Evolutionary conservation across 2,888 invertebrate species (phyloP).

Genomic region (Heliconius sara): DNA sequence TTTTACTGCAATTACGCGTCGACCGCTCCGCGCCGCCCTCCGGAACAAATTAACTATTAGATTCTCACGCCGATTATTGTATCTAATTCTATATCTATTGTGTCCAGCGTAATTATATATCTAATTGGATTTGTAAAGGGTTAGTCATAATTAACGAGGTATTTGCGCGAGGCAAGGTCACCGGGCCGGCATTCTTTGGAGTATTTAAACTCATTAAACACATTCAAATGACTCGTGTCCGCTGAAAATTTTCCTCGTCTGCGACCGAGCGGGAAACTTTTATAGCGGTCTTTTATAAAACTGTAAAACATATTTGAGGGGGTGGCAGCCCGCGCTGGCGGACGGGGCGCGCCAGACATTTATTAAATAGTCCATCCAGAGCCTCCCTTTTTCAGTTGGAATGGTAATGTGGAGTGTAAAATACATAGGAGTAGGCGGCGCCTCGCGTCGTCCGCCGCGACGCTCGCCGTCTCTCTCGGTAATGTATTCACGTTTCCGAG

Average conservation of each 20-base stretch:
- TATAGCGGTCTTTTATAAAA: constrained; percentile 22
- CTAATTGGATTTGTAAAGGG: constrained; percentile 36
- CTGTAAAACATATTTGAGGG: constrained; percentile 37
- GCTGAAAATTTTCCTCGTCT: not conserved
- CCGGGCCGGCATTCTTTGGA: not conserved
- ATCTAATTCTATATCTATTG: constrained; percentile 39
- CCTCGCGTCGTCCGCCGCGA: constrained; percentile 55
- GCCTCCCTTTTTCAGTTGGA: constrained; percentile 70
- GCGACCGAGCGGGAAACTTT: constrained; percentile 1
- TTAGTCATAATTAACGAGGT: constrained; percentile 22
- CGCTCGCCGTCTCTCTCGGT: constrained; percentile 69
- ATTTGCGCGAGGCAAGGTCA: constrained; percentile 1
- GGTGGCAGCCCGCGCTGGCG: constrained; percentile 32
- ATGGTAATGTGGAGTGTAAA: constrained; percentile 76
- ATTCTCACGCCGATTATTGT: constrained; percentile 57
- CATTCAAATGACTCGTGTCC: constrained; percentile 2
- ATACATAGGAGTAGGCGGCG: constrained; percentile 61
- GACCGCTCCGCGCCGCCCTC: constrained; percentile 56
- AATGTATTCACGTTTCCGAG: constrained; percentile 82
- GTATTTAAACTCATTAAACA: not conserved
- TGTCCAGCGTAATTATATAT: constrained; percentile 21
- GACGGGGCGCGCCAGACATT: constrained; percentile 56
- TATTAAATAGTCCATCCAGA: constrained; percentile 65
- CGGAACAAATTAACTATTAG: constrained; percentile 67
- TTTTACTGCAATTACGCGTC: constrained; percentile 56